Evolutionary conservation across 2,797 vertebrate species (phyloP).

Genomic region (Trachops cirrhosus): DNA sequence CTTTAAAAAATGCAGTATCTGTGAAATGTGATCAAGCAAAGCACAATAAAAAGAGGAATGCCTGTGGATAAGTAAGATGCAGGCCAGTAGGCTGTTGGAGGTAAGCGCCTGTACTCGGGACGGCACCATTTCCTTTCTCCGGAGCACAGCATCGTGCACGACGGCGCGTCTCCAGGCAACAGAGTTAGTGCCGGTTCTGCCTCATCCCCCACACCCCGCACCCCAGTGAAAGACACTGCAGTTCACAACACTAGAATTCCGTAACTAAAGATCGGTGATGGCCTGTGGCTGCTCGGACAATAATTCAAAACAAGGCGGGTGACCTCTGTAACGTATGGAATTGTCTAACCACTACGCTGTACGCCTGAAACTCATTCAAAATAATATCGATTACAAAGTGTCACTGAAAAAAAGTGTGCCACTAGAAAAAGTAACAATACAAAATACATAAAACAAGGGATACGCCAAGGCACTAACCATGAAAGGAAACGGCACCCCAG

Average conservation of each 20-base stretch:
- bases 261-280: not conserved
- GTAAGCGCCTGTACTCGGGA: not conserved
- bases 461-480: not conserved
- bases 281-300: not conserved
- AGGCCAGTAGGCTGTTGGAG: not conserved
- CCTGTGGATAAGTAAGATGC: not conserved
- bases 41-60: not conserved
- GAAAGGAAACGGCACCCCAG: not conserved
- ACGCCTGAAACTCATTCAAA: not conserved
- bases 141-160: not conserved
- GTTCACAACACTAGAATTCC: not conserved
- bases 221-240: not conserved
- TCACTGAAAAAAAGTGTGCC: not conserved
- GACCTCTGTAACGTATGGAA: not conserved
- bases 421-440: not conserved
- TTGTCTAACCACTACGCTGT: not conserved
- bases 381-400: not conserved
- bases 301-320: not conserved
- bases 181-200: not conserved
- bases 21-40: not conserved
- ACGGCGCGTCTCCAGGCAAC: not conserved
- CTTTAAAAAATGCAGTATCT: not conserved
- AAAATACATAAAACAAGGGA: not conserved
- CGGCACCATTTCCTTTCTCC: not conserved
- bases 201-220: not conserved